phyloP scores from a whole-genome alignment of 2,888 invertebrate genomes.

The Athrips mouffetella region DNA sequence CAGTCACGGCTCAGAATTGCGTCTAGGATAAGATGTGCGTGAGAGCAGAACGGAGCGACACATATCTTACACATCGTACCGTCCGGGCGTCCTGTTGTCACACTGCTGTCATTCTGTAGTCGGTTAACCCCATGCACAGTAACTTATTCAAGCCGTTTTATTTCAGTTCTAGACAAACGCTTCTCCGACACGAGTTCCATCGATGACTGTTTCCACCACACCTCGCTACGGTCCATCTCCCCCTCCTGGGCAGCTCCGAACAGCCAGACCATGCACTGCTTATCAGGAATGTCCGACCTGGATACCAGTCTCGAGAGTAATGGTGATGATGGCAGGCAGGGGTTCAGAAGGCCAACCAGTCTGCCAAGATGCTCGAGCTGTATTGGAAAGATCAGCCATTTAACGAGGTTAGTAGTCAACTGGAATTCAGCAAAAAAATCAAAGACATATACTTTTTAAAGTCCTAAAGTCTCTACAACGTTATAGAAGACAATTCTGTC shows the following conservation, averaged over 20 bases:
- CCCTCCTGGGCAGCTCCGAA: constrained; percentile 56
- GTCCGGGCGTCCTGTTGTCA: no score
- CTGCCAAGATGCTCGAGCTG: constrained; percentile 85
- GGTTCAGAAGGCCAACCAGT: constrained; percentile 60
- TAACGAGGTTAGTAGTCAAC: constrained; percentile 73
- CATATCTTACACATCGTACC: no score
- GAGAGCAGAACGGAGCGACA: no score
- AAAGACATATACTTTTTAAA: neutral
- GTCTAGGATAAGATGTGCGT: constrained; percentile 66
- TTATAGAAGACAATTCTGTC: no score
- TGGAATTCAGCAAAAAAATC: neutral
- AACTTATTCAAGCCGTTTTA: constrained; percentile 5
- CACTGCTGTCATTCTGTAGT: no score
- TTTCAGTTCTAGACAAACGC: constrained; percentile 70
- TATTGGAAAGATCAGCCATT: constrained; percentile 85
- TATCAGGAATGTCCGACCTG: constrained; percentile 58
- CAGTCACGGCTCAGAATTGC: constrained; percentile 69
- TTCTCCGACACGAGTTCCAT: constrained; percentile 68
- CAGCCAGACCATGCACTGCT: constrained; percentile 71
- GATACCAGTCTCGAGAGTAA: constrained; percentile 62
- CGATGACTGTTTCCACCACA: constrained; percentile 67
- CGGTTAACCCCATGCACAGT: no score
- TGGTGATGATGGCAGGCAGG: constrained; percentile 62
- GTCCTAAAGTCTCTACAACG: no score
- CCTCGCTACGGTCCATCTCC: constrained; percentile 62